Conservation (phyloP, 1,140 invertebrate species). For the Mycetomoellerius zeteki region DNA sequence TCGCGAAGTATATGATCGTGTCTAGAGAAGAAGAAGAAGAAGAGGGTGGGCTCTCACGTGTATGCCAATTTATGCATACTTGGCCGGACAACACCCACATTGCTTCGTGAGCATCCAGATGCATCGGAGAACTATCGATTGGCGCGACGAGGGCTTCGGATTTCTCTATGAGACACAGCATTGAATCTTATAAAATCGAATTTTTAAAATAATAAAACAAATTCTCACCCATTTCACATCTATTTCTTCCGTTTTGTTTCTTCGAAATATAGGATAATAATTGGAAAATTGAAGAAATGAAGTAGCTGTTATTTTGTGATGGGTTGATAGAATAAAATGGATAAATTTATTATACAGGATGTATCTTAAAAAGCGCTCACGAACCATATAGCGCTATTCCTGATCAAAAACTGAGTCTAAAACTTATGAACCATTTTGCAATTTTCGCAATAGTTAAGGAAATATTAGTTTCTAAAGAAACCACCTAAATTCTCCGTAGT, state of each 20-base stretch:
- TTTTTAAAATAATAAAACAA: background rate
- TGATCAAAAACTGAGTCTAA: too few species aligned
- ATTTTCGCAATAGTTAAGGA: background rate
- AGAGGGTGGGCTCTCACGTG: constrained; percentile 68
- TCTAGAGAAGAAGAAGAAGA: constrained; percentile 28
- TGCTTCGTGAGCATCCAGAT: constrained; percentile 30
- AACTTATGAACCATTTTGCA: background rate
- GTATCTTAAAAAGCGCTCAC: too few species aligned
- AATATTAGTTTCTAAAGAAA: background rate
- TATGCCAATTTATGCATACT: constrained; percentile 79
- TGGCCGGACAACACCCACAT: constrained; percentile 76
- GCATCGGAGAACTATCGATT: constrained; percentile 48
- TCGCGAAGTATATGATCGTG: constrained; percentile 68
- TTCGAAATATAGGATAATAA: background rate
- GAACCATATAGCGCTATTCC: too few species aligned
- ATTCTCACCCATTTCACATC: background rate
- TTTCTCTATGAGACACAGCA: background rate
- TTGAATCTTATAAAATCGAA: background rate
- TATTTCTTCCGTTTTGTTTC: background rate
- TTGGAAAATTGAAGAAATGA: background rate
- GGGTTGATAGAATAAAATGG: background rate
- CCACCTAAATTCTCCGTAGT: background rate
- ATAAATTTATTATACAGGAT: too few species aligned
- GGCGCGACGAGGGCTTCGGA: constrained; percentile 24
- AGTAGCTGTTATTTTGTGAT: background rate